Conservation (phyloP, 2,113 vertebrate genomes). For the Corynorhinus townsendii region DNA sequence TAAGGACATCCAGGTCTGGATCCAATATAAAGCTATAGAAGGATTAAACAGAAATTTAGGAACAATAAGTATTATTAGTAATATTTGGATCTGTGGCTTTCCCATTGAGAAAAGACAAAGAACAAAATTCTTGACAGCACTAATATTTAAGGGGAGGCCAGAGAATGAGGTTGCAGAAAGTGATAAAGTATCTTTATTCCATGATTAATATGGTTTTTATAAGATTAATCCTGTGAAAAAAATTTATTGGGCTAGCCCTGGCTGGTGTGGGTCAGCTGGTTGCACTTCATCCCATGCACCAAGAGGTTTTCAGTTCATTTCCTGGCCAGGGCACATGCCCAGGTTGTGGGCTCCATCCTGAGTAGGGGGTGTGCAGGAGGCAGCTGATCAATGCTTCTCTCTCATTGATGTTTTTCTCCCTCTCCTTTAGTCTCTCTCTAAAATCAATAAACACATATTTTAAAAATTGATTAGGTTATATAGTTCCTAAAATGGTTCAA, state of each 20-base stretch:
- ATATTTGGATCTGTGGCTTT: not conserved
- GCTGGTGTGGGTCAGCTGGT: too few species aligned
- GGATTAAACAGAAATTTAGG: not conserved
- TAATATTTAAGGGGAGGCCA: not conserved
- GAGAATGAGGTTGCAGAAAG: not conserved
- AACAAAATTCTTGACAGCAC: not conserved
- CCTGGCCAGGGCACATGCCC: too few species aligned
- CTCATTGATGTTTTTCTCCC: too few species aligned
- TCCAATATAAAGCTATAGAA: not conserved
- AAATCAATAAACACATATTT: too few species aligned
- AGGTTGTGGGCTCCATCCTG: too few species aligned
- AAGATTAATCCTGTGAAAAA: not conserved
- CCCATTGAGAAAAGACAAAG: not conserved
- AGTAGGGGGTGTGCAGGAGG: too few species aligned
- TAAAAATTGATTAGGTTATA: not conserved
- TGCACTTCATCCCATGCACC: too few species aligned
- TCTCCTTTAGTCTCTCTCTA: too few species aligned
- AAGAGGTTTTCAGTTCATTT: too few species aligned
- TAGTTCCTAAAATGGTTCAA: not conserved
- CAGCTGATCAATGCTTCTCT: too few species aligned
- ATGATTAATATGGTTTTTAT: not conserved
- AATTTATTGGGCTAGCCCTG: not conserved
- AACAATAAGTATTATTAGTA: not conserved
- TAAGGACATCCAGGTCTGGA: not conserved
- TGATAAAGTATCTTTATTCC: not conserved